These are phyloP conservation scores for Aphelinus certus DNA, from an alignment of 1,140 invertebrate genomes.

Conservation along the genomic window DNA sequence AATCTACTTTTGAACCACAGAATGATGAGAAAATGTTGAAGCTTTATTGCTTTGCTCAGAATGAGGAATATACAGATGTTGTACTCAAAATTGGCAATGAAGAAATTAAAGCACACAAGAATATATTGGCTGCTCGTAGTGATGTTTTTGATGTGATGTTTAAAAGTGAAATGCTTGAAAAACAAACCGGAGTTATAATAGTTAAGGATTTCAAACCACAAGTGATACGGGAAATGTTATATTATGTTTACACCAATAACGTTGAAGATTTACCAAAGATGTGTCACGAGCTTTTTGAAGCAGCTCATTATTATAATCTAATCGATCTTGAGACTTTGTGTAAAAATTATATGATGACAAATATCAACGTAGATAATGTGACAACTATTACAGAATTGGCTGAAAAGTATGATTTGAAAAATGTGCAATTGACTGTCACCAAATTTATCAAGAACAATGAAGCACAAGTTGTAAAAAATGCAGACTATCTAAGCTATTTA, in stretches of 20 bases:
- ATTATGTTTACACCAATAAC: slow-evolving; percentile 27
- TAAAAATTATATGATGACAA: slow-evolving; percentile 16
- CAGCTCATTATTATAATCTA: slow-evolving; percentile 21
- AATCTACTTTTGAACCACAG: not conserved
- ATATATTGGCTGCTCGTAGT: slow-evolving; percentile 25
- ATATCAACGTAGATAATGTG: slow-evolving; percentile 14
- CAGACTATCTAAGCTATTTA: slow-evolving; percentile 19
- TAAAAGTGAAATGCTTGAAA: slow-evolving; percentile 21
- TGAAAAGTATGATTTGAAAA: slow-evolving; percentile 20
- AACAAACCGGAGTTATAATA: slow-evolving; percentile 14
- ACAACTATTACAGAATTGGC: slow-evolving; percentile 1
- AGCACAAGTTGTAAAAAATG: slow-evolving; percentile 14
- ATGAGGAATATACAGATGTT: slow-evolving; percentile 14
- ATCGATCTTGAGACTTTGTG: slow-evolving; percentile 18
- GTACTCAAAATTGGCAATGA: slow-evolving; percentile 13
- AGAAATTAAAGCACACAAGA: slow-evolving; percentile 26
- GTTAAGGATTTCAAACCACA: slow-evolving; percentile 10
- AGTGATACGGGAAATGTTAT: slow-evolving; percentile 20
- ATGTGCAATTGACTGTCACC: not conserved
- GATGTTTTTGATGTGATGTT: slow-evolving; percentile 33
- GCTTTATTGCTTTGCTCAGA: slow-evolving; percentile 9
- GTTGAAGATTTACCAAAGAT: slow-evolving; percentile 25
- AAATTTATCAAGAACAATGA: slow-evolving; percentile 24
- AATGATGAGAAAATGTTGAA: slow-evolving; percentile 22
- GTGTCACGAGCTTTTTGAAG: slow-evolving; percentile 8